These are phyloP conservation scores for Leptinotarsa rubiginosa DNA, from an alignment of 2,888 invertebrate species.

Conservation along the genomic window DNA sequence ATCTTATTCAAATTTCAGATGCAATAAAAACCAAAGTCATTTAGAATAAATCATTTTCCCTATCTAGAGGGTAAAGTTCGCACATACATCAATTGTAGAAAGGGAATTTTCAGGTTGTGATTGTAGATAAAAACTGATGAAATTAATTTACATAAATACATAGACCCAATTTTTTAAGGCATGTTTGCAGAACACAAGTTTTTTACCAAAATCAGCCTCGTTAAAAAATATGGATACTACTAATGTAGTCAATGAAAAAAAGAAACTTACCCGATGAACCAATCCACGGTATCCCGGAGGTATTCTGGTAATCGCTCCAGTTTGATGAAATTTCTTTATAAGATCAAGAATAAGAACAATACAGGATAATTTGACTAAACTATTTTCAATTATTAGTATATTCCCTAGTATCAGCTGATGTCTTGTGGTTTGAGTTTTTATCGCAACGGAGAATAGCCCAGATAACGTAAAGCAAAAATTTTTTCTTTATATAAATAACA, in stretches of 20 bases:
- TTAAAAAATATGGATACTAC: conserved; percentile 4
- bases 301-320: conserved; percentile 99
- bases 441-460: background rate
- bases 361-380: conserved; percentile 34
- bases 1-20: too few relatives aligned
- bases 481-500: conserved; percentile 23
- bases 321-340: conserved; percentile 73
- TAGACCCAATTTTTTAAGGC: background rate
- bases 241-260: background rate
- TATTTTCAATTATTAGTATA: conserved; percentile 24
- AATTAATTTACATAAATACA: too few relatives aligned
- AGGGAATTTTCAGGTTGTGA: too few relatives aligned
- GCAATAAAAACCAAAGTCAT: too few relatives aligned
- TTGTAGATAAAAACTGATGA: too few relatives aligned
- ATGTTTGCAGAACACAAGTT: background rate
- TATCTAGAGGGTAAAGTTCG: too few relatives aligned
- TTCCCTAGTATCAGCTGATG: conserved; percentile 28
- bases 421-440: conserved; percentile 8
- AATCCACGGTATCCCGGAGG: conserved; percentile 99
- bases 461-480: conserved; percentile 5
- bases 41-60: too few relatives aligned
- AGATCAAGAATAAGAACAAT: conserved; percentile 36
- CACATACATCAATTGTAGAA: too few relatives aligned
- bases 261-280: conserved; percentile 97
- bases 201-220: background rate